A percentile compares a stretch with the other conserved stretches of the same genome.
phyloP scores from a whole-genome alignment of 2,888 invertebrate genomes.

The Spilarctia lutea region DNA sequence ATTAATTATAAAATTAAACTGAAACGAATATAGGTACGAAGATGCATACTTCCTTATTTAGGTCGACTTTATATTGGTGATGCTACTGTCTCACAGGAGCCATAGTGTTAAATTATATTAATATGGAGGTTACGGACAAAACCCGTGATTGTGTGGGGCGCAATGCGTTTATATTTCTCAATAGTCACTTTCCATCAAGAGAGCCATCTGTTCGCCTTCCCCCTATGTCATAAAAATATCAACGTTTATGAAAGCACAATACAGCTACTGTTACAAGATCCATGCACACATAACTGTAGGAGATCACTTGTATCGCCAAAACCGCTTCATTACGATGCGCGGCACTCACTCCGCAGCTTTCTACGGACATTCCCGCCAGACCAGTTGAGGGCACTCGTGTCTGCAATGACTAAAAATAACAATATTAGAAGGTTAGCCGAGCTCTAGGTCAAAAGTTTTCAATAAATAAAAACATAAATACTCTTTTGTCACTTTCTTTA shows the following conservation, averaged over 20 bases:
- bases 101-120: too few relatives aligned
- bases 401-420: constrained; percentile 33
- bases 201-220: too few relatives aligned
- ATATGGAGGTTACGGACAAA: too few relatives aligned
- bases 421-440: constrained; percentile 10
- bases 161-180: too few relatives aligned
- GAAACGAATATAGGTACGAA: too few relatives aligned
- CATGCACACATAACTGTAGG: not conserved
- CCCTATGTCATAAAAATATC: not conserved
- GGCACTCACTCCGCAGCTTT: constrained; percentile 62
- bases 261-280: not conserved
- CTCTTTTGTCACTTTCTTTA: not conserved
- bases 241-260: not conserved
- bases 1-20: too few relatives aligned
- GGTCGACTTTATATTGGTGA: too few relatives aligned
- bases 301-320: constrained; percentile 43
- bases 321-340: constrained; percentile 58
- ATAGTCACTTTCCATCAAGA: too few relatives aligned
- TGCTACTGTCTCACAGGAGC: too few relatives aligned
- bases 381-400: constrained; percentile 58
- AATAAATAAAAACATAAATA: not conserved
- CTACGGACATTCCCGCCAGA: constrained; percentile 71
- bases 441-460: not conserved
- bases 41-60: too few relatives aligned
- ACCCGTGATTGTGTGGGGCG: too few relatives aligned